These are phyloP conservation scores for Paramuricea clavata DNA, from an alignment of 92 coral and sea anemone species.

Conservation along the genomic window DNA sequence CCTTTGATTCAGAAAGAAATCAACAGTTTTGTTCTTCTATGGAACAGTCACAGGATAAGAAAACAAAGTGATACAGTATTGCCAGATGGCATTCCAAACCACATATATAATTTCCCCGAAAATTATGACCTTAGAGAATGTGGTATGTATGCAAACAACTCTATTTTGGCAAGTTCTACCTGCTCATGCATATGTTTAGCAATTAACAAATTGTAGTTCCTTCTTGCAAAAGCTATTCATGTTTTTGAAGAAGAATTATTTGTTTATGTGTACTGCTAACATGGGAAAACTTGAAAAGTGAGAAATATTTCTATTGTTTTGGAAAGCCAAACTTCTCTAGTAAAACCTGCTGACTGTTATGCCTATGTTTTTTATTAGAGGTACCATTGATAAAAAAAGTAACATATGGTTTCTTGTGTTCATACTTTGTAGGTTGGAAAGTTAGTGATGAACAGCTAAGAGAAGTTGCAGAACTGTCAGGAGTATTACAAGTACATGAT, in stretches of 20 bases:
- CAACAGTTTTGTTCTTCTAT: neutral
- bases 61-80: neutral
- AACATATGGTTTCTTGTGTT: neutral
- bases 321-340: neutral
- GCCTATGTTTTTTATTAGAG: neutral
- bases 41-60: neutral
- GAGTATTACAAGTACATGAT: conserved; percentile 20
- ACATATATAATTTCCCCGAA: neutral
- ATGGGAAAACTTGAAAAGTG: no score
- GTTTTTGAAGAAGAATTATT: no score
- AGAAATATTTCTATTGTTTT: neutral
- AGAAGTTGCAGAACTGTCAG: conserved; percentile 35
- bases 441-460: conserved; percentile 14
- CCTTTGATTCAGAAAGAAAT: neutral
- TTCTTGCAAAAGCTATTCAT: no score
- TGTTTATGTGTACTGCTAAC: no score
- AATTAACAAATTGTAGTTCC: no score
- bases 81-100: conserved; percentile 3
- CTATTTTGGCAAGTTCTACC: neutral
- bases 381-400: no score
- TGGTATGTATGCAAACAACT: neutral
- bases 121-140: conserved; percentile 1
- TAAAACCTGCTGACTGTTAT: neutral
- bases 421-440: conserved; percentile 21
- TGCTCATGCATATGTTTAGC: neutral